phyloP scores from a whole-genome alignment of 92 coral and sea anemone genomes.

The Ricordea florida region DNA sequence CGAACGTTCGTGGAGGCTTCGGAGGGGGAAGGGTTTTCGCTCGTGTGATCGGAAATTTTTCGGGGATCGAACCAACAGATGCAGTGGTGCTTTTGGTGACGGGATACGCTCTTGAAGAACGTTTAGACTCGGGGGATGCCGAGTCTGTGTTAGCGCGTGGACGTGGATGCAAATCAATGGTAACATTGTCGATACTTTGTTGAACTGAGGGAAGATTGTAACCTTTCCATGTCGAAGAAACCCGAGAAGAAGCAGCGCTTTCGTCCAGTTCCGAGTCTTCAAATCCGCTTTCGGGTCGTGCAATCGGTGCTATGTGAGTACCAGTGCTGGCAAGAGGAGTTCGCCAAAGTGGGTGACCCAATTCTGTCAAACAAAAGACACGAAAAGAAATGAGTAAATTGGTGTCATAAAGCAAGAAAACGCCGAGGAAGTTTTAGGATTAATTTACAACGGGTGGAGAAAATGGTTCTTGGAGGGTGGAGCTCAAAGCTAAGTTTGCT shows the following conservation, averaged over 20 bases:
- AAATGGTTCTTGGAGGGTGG: too few relatives aligned
- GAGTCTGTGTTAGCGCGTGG: slow-evolving; percentile 50
- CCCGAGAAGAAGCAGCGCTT: slow-evolving; percentile 43
- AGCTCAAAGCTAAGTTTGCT: too few relatives aligned
- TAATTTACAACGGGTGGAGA: too few relatives aligned
- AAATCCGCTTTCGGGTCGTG: slow-evolving; percentile 86
- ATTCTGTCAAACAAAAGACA: neutral
- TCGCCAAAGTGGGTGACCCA: slow-evolving; percentile 30
- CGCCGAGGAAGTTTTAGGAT: too few relatives aligned
- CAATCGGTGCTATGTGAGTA: slow-evolving; percentile 75
- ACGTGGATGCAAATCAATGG: slow-evolving; percentile 42
- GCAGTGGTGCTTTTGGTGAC: neutral
- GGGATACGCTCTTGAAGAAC: neutral
- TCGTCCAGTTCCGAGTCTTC: slow-evolving; percentile 87
- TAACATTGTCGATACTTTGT: slow-evolving; percentile 70
- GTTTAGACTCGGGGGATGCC: slow-evolving; percentile 29
- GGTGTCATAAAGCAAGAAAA: too few relatives aligned
- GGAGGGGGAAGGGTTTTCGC: slow-evolving; percentile 60
- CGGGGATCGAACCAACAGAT: slow-evolving; percentile 16
- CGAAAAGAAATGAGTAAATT: neutral
- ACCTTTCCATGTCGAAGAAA: slow-evolving; percentile 73
- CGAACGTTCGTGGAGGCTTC: slow-evolving; percentile 91
- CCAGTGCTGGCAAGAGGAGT: slow-evolving; percentile 29
- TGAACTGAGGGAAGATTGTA: slow-evolving; percentile 62
- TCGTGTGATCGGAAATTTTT: neutral